phyloP scores from a whole-genome alignment of 1,140 invertebrate genomes.

The Thalassaphorura encarpata region DNA sequence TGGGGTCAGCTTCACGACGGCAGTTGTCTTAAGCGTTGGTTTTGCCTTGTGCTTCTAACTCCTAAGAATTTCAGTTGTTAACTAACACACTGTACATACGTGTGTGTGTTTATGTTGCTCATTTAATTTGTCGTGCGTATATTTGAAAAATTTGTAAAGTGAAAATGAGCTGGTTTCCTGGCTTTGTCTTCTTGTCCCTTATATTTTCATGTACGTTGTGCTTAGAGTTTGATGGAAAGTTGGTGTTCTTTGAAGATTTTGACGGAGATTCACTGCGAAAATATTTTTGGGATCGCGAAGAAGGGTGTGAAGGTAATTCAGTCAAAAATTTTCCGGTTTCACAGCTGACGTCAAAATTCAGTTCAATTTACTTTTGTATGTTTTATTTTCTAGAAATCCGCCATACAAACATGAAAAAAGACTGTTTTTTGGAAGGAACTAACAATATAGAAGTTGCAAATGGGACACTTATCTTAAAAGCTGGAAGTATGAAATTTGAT shows the following conservation, averaged over 20 bases:
- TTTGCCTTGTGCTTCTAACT: no score
- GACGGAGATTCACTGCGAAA: slow-evolving; percentile 6
- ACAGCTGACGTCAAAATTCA: not conserved
- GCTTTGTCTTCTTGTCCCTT: not conserved
- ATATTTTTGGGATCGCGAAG: slow-evolving; percentile 6
- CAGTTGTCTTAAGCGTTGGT: no score
- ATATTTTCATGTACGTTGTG: not conserved
- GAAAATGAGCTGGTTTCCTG: not conserved
- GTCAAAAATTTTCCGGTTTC: not conserved
- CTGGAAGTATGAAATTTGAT: slow-evolving; percentile 1
- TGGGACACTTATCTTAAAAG: slow-evolving; percentile 8
- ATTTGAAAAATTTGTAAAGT: no score
- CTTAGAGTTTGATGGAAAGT: slow-evolving; percentile 1
- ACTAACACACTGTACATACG: no score
- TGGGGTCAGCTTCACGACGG: no score
- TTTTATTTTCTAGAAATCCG: slow-evolving; percentile 9
- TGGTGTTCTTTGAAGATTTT: slow-evolving; percentile 17
- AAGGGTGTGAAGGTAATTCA: slow-evolving; percentile 13
- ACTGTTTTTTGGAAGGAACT: slow-evolving; percentile 8
- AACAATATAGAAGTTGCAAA: slow-evolving; percentile 14
- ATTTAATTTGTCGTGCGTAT: no score
- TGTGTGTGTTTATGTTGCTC: no score
- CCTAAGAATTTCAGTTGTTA: no score
- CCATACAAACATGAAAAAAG: slow-evolving; percentile 9
- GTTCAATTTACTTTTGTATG: not conserved